Percentiles rank a stretch among this genome's conserved stretches.
phyloP scores from a whole-genome alignment of 2,113 vertebrate genomes.

The Bettongia penicillata region DNA sequence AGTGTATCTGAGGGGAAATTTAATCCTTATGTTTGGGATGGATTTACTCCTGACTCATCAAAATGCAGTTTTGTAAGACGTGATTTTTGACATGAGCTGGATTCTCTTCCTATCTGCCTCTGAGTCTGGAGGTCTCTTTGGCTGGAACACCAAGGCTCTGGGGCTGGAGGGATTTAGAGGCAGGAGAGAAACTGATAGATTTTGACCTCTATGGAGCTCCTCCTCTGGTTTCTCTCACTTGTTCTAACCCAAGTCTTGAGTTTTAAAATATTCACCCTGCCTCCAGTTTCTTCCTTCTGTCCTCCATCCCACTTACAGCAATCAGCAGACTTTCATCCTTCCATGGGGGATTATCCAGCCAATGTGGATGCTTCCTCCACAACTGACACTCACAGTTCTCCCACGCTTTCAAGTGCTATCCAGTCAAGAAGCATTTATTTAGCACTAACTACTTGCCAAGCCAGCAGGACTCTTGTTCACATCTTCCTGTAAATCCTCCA shows the following conservation, averaged over 20 bases:
- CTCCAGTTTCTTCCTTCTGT: background rate
- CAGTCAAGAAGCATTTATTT: background rate
- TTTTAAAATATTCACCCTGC: background rate
- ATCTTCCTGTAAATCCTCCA: background rate
- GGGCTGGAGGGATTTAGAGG: background rate
- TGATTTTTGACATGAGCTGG: background rate
- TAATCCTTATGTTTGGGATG: constrained; percentile 30
- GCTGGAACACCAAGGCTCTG: background rate
- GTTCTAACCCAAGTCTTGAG: background rate
- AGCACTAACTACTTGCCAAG: background rate
- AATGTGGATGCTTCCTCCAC: background rate
- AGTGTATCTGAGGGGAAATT: constrained; percentile 23
- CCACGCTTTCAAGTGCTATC: background rate
- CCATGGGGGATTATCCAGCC: background rate
- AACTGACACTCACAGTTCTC: background rate
- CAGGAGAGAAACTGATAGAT: too few relatives aligned
- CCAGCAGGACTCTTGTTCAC: background rate
- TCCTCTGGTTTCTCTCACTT: background rate
- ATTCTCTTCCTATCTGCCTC: background rate
- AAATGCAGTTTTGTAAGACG: background rate
- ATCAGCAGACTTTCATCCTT: background rate
- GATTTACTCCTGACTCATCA: constrained; percentile 33
- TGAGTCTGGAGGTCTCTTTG: background rate
- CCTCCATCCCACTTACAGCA: background rate
- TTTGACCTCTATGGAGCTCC: too few relatives aligned